Base-by-base conservation (phyloP, 2,113 vertebrate genomes). In the Talpa occidentalis region DNA sequence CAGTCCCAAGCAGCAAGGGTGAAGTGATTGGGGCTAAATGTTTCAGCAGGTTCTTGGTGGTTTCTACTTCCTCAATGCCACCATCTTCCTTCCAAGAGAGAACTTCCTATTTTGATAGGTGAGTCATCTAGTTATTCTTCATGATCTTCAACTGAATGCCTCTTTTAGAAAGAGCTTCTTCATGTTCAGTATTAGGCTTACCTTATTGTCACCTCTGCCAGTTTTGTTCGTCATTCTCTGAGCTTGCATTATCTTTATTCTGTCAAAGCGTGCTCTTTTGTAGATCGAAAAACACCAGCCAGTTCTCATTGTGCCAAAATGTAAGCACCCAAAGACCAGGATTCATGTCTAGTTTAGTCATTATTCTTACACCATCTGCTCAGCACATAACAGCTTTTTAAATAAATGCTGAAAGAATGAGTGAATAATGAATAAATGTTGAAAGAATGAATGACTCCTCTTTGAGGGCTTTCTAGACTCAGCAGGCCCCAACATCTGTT, bases 81-180 rank as follows among this genome's bases (percentile, higher is more conserved):
- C 67, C 77, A 60, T 82, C 84, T 88, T 94, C 78, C 72, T 85
- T 77, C 93, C 32, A 66, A 80, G 77, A 78, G 5, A 90, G 32
- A 90, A 80, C 94, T 97, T 97, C 97, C 97, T 95, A 96, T 95
- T 97, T 96, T 96, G 84, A 89, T 35, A 40, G 21, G 14, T 95
- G 92, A 97, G 52, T 95, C 95, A 97, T 80, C 40, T 66, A 78
- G 44, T 87, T 73, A 28, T 67, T 97, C 91, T 90, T 90, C 22
- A 21, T 88, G 28, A 90, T 81, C 79, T 93, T 94, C n/a, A 88
- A 62, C 40, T 80, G 16, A 22, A 70, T 93, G 97, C 93, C 94
- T 96, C 90, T 94, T 94, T 78, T 30, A 93, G 60, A 56, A 28
- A 35, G 69, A 42, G 7, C 16, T 87, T 82, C 64, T 81, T 82